A percentile compares a stretch with the other conserved stretches of the same genome.
Evolutionary conservation across 2,888 invertebrate species (phyloP).

Genomic region (Dasysyrphus tricinctus): DNA sequence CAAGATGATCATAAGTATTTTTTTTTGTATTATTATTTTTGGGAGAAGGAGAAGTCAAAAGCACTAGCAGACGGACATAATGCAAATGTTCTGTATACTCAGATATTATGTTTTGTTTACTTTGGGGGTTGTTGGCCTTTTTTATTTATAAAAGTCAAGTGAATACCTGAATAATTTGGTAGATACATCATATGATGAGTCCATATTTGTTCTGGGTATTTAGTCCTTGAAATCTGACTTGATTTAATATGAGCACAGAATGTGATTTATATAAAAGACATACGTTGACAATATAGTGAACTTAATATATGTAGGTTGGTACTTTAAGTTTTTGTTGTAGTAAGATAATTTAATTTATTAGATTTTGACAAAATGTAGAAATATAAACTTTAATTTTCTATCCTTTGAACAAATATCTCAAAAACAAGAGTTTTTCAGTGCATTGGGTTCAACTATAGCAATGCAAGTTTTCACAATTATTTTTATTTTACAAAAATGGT

Average conservation of each 20-base stretch:
- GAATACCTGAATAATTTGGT: slow-evolving; percentile 18
- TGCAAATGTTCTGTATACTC: slow-evolving; percentile 30
- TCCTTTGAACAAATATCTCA: too few species aligned
- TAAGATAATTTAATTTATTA: too few species aligned
- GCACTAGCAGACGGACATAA: background rate
- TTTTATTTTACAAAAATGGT: too few species aligned
- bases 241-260: background rate
- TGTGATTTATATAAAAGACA: background rate
- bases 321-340: too few species aligned
- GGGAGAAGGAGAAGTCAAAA: background rate
- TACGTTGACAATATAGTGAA: too few species aligned
- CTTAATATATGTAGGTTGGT: too few species aligned
- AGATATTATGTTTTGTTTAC: slow-evolving; percentile 16
- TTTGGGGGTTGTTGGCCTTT: slow-evolving; percentile 45
- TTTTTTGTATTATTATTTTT: background rate
- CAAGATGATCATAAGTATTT: slow-evolving; percentile 21
- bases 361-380: too few species aligned
- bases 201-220: background rate
- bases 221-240: background rate
- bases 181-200: background rate
- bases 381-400: too few species aligned
- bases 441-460: too few species aligned
- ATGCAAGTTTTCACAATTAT: too few species aligned
- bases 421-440: too few species aligned
- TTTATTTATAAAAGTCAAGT: slow-evolving; percentile 24